Evolutionary conservation across 2,113 vertebrate species (phyloP), one percentile per base, ranked within the genome.

Genomic region (Dicentrarchus labrax): DNA sequence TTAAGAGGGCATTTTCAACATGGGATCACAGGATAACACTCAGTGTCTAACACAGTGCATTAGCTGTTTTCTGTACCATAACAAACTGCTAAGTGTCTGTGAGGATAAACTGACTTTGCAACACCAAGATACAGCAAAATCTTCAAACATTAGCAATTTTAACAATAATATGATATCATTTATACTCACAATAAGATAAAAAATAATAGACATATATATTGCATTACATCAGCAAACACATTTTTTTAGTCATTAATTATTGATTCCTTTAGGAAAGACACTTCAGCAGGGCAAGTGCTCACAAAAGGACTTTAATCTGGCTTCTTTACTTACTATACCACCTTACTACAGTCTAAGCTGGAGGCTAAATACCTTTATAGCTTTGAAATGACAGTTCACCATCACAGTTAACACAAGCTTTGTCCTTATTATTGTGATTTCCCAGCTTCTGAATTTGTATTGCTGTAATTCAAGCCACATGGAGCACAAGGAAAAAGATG

Each of bases 81-180:
- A 82, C 73, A 86, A 87, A 82, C 83, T 84, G 87, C 70, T 90
- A 85, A 90, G 64, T 72, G 86, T 82, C 80, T 84, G 86, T 65
- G 61, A 92, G 68, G 53, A 54, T 71, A 90, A 90, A 85, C 59
- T 80, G 83, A 75, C 45, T 74, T 79, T 53, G 50, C 68, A 48
- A 60, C 30, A 67, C 2, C 24, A 61, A 73, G 47, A 68, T 30
- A 24, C n/a, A n/a, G 39, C 38, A 72, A 19, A 73, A 72, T 15
- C 4, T 3, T 54, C 41, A 39, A 30, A 66, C 13, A 48, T 11
- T 6, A 51, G 21, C 39, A 41, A 22, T 5, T 72, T 8, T 11
- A 41, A 30, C 5, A 51, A 36, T 2, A 19, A 10, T 22, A 1
- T 30, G 21, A 16, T 4, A 1, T 12, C 53, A 70, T 30, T 74